A percentile compares a stretch with the other conserved stretches of the same genome.
Evolutionary conservation across 2,888 invertebrate genomes (phyloP).

Genomic region (Andrena trimmerana): DNA sequence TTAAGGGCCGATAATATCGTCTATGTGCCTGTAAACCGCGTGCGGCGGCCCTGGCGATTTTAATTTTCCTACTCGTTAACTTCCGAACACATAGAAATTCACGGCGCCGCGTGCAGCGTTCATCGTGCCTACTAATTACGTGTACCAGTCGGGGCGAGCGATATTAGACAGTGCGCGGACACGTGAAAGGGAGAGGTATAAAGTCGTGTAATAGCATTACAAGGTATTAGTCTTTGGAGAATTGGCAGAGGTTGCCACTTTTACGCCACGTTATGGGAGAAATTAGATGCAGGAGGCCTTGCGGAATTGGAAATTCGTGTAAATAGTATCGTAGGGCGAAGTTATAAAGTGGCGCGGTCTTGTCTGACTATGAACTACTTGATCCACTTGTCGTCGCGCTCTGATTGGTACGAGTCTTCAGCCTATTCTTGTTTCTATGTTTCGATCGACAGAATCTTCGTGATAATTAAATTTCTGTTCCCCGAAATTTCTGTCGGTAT

Average conservation of each 20-base stretch:
- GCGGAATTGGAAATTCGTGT: slow-evolving; percentile 1
- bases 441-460: not conserved
- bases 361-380: not conserved
- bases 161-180: slow-evolving; percentile 6
- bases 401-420: not conserved
- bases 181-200: not conserved
- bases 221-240: not conserved
- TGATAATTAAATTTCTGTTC: no score
- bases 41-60: slow-evolving; percentile 60
- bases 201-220: slow-evolving; percentile 21
- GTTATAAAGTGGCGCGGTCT: not conserved
- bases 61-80: slow-evolving; percentile 70
- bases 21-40: slow-evolving; percentile 52
- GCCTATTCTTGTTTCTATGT: not conserved
- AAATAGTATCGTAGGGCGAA: not conserved
- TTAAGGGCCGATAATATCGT: slow-evolving; percentile 67
- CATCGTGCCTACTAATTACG: slow-evolving; percentile 57
- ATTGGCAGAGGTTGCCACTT: not conserved
- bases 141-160: slow-evolving; percentile 6
- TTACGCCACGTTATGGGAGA: slow-evolving; percentile 3
- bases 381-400: not conserved
- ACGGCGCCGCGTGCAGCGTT: slow-evolving; percentile 36
- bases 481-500: no score
- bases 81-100: slow-evolving; percentile 53
- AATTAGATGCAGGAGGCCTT: slow-evolving; percentile 23